These are phyloP conservation scores for Scopus umbretta DNA, from an alignment of 2,113 vertebrate genomes.

Conservation along the genomic window DNA sequence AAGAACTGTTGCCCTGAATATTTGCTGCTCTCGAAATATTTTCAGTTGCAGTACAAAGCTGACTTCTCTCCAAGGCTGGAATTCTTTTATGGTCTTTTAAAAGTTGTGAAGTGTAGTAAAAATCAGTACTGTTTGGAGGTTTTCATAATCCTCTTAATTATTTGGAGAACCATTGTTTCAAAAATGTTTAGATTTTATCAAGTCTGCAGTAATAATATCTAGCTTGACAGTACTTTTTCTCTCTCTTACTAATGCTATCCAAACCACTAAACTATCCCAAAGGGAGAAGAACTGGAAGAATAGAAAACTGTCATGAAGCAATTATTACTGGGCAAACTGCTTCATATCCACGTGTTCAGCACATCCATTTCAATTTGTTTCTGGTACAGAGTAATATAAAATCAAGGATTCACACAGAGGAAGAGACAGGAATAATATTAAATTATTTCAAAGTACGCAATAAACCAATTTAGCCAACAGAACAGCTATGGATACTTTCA, in stretches of 20 bases:
- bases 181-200: slow-evolving; percentile 15
- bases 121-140: not conserved
- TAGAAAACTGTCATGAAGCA: slow-evolving; percentile 5
- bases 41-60: not conserved
- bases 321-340: slow-evolving; percentile 41
- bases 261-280: slow-evolving; percentile 3
- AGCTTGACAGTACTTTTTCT: not conserved
- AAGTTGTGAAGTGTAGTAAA: not conserved
- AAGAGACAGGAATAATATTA: slow-evolving; percentile 43
- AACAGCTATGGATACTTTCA: not conserved
- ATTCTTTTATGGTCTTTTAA: not conserved
- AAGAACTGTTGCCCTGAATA: not conserved
- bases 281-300: slow-evolving; percentile 28
- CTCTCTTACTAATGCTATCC: not conserved
- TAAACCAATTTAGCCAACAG: slow-evolving; percentile 30
- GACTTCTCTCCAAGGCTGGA: not conserved
- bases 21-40: not conserved
- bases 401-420: slow-evolving; percentile 3
- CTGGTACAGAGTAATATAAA: slow-evolving; percentile 26
- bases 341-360: slow-evolving; percentile 29
- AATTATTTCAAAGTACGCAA: slow-evolving; percentile 32
- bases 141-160: slow-evolving; percentile 7
- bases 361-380: slow-evolving; percentile 68
- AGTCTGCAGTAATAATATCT: not conserved
- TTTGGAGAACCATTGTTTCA: not conserved